Evolutionary conservation across 2,797 vertebrate genomes (phyloP).

Genomic region (Octomys mimax): DNA sequence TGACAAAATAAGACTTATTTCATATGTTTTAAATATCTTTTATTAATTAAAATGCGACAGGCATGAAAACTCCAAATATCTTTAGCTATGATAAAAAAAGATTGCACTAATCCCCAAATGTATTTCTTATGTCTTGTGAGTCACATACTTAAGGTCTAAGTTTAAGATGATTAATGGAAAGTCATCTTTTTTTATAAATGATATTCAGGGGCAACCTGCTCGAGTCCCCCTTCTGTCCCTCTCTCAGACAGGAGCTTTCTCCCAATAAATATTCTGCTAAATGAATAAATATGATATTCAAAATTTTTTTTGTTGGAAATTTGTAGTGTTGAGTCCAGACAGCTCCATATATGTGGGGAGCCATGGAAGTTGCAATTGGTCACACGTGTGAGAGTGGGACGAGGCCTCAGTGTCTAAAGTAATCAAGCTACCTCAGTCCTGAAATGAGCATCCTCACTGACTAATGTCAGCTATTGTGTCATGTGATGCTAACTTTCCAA

Average conservation of each 20-base stretch:
- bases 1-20: conserved; percentile 84
- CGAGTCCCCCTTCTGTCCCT: too few relatives aligned
- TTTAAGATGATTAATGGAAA: not conserved
- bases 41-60: conserved; percentile 82
- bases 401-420: too few relatives aligned
- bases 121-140: conserved; percentile 9
- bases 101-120: conserved; percentile 8
- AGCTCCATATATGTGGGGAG: not conserved
- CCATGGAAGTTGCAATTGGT: too few relatives aligned
- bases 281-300: conserved; percentile 63
- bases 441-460: too few relatives aligned
- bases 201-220: not conserved
- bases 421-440: too few relatives aligned
- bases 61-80: conserved; percentile 78
- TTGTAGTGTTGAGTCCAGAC: not conserved
- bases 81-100: conserved; percentile 77
- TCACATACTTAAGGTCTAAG: conserved; percentile 63
- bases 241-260: too few relatives aligned
- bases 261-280: too few relatives aligned
- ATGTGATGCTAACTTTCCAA: too few relatives aligned
- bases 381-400: too few relatives aligned
- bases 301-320: conserved; percentile 17
- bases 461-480: too few relatives aligned
- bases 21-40: conserved; percentile 83
- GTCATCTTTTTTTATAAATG: conserved; percentile 56